Evolutionary conservation across 2,797 vertebrate genomes (phyloP).

Genomic region (Semotilus atromaculatus): DNA sequence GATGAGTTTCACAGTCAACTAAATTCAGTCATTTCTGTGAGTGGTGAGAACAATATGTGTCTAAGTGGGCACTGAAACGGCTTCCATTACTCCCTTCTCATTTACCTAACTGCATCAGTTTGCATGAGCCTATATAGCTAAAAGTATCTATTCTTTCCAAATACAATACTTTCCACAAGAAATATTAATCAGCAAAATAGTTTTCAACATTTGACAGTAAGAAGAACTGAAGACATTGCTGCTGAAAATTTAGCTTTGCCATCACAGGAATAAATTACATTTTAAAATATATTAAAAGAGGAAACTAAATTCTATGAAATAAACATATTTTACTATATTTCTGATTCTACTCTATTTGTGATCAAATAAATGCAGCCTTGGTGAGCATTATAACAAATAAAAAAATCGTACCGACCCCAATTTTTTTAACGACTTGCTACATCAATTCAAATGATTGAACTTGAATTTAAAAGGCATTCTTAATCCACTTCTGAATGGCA

Average conservation of each 20-base stretch:
- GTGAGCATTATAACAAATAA: not conserved
- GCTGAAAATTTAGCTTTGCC: not conserved
- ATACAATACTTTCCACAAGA: no score
- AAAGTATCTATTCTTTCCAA: no score
- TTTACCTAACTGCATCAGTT: conserved; percentile 21
- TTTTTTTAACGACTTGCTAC: no score
- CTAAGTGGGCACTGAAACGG: not conserved
- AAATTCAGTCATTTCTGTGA: conserved; percentile 8
- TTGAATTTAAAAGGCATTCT: not conserved
- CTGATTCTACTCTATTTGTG: not conserved
- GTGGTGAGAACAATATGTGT: not conserved
- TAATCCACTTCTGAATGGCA: not conserved
- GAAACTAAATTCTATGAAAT: not conserved
- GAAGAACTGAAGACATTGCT: not conserved
- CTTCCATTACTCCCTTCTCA: conserved; percentile 11
- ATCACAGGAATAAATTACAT: not conserved
- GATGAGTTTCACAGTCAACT: conserved; percentile 30
- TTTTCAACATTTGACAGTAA: no score
- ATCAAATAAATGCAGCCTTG: not conserved
- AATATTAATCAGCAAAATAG: no score
- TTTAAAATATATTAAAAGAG: not conserved
- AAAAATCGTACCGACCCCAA: not conserved
- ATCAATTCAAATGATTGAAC: not conserved
- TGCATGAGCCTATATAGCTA: not conserved
- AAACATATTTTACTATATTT: not conserved